Evolutionary conservation across 2,797 vertebrate genomes (phyloP).

Genomic region (Labroides dimidiatus): DNA sequence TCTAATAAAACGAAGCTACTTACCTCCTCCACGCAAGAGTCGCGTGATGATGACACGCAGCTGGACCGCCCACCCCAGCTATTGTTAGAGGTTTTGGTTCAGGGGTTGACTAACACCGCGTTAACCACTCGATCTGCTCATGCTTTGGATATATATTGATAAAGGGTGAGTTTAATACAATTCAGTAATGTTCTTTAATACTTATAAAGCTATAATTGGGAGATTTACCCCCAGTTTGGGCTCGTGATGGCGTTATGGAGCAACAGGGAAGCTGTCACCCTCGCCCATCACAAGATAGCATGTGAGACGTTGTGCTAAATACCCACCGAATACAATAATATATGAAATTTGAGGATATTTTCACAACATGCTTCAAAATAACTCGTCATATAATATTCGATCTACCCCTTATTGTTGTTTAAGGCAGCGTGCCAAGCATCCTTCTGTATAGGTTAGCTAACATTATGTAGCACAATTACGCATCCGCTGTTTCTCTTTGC

Average conservation of each 20-base stretch:
- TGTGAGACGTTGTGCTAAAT: not conserved
- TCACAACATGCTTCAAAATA: too few relatives aligned
- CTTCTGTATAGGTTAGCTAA: not conserved
- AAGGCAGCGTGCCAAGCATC: not conserved
- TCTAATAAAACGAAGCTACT: slow-evolving; percentile 14
- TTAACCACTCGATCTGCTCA: slow-evolving; percentile 17
- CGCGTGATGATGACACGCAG: slow-evolving; percentile 49
- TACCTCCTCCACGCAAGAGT: slow-evolving; percentile 53
- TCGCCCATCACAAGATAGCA: slow-evolving; percentile 7
- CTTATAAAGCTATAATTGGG: too few relatives aligned
- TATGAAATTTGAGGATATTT: not conserved
- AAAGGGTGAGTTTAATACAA: slow-evolving; percentile 52
- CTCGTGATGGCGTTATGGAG: not conserved
- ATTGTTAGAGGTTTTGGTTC: slow-evolving; percentile 64
- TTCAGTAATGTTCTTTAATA: too few relatives aligned
- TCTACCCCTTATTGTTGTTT: too few relatives aligned
- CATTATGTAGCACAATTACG: not conserved
- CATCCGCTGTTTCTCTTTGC: too few relatives aligned
- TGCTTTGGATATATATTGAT: slow-evolving; percentile 40
- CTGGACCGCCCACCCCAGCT: slow-evolving; percentile 1
- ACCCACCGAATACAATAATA: accelerated
- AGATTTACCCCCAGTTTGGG: not conserved
- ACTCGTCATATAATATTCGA: not conserved
- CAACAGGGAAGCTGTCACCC: slow-evolving; percentile 34
- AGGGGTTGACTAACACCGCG: slow-evolving; percentile 17